A percentile compares a stretch with the other conserved stretches of the same genome.
phyloP scores from a whole-genome alignment of 2,797 vertebrate genomes.

The Dicrostonyx torquatus region DNA sequence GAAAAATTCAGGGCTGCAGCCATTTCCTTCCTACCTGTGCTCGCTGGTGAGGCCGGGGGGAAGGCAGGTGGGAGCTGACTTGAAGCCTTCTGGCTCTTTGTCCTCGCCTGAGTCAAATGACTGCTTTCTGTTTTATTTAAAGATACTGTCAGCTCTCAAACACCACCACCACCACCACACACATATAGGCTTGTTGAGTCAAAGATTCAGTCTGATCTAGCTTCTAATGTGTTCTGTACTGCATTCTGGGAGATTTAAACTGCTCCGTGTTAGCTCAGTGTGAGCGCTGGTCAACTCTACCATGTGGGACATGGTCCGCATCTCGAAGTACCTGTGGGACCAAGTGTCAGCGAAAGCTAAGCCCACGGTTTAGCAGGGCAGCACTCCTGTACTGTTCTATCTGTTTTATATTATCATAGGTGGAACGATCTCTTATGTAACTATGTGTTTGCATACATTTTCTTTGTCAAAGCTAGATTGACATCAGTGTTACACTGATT shows the following conservation, averaged over 20 bases:
- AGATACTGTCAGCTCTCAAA: neutral
- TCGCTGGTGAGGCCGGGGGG: neutral
- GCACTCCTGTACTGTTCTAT: neutral
- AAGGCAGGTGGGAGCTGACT: neutral
- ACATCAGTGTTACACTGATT: slow-evolving; percentile 25
- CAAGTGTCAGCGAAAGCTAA: neutral
- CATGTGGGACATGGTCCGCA: neutral
- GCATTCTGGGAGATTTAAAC: neutral
- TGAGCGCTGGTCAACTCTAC: neutral
- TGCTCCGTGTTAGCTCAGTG: neutral
- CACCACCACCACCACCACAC: neutral
- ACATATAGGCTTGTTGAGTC: no score
- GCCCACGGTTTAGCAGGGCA: neutral
- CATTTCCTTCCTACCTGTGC: neutral
- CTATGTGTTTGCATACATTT: neutral
- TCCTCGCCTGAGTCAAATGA: neutral
- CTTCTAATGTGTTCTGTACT: neutral
- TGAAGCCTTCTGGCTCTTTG: neutral
- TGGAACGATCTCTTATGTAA: neutral
- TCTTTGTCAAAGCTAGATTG: slow-evolving; percentile 23
- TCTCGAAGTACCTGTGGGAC: neutral
- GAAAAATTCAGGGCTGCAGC: neutral
- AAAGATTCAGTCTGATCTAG: neutral
- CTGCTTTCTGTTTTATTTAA: slow-evolving; percentile 27
- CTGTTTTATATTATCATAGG: neutral